Base-by-base conservation (phyloP, 2,888 invertebrate species). In the Coelinius sp. region DNA sequence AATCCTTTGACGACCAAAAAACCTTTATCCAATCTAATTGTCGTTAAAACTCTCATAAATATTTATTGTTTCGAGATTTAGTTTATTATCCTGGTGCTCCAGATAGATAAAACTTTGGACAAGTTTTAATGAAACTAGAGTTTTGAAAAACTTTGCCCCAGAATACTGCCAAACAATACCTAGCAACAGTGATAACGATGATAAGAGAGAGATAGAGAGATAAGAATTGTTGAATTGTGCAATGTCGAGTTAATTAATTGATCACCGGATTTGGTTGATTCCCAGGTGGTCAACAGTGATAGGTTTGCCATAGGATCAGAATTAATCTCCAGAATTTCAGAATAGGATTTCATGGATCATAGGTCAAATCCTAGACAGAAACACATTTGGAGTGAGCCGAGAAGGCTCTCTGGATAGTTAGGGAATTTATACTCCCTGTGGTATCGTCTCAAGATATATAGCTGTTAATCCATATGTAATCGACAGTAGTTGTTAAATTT, bases 401-500 rank as follows among this genome's bases (percentile, higher is more conserved):
- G 71, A 68, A 70, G 76, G 77, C 75, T 77, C 74, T 73, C 73
- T 70, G 73, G 53, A 6, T 44, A 25, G 44, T 64, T 64, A n/a
- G 27, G 49, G 14, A 14, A 17, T 59, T 59, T 31, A 68, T 68
- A 68, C 14, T 56, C 68, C 59, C 68, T 10, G 3, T 25, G 31
- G 56, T 70, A 44, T 65, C 65, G 56, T 66, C 70, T 65, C 56
- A 65, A 14, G 10, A 46, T 70, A 75, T 73, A 76, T 31, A 31
- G 44, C 44, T 66, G 73, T 75, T 81, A 80, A 81, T 80, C 79
- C 80, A 75, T 77, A 78, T 77, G 79, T 80, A 79, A 80, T 80
- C 80, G 79, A 79, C 79, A 71, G 69, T 64, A 73, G 76, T 76
- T 71, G 74, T 66, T 76, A 71, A 75, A 76, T 76, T 76, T 73